These are phyloP conservation scores for Heliconius sara DNA, from an alignment of 2,888 invertebrate genomes.

Conservation along the genomic window DNA sequence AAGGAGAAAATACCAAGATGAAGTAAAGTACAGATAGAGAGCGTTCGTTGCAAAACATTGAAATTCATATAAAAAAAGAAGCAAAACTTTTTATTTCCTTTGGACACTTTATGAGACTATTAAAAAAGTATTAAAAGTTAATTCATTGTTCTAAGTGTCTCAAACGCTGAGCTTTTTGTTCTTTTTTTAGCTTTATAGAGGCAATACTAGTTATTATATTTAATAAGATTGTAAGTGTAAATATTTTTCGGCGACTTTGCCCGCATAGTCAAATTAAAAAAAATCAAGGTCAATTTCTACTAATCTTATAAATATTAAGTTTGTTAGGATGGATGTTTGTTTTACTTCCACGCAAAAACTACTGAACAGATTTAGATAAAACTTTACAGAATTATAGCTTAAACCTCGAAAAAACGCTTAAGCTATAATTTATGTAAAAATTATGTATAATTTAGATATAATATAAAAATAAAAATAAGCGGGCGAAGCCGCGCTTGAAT, in stretches of 20 bases:
- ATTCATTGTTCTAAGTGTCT: conserved; percentile 1
- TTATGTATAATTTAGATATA: no score
- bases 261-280: neutral
- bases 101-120: neutral
- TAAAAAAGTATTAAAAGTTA: conserved; percentile 21
- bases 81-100: conserved; percentile 9
- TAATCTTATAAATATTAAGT: no score
- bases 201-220: neutral
- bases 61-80: neutral
- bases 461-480: no score
- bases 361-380: no score
- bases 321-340: no score
- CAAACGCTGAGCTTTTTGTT: neutral
- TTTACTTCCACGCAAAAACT: no score
- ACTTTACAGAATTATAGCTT: no score
- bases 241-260: neutral
- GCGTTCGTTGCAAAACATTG: conserved; percentile 37
- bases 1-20: conserved; percentile 36
- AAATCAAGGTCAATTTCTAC: no score
- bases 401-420: no score
- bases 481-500: no score
- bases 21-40: conserved; percentile 13
- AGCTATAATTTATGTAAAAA: no score
- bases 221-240: neutral
- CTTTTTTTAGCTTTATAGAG: neutral